A percentile compares a stretch with the other conserved stretches of the same genome.
phyloP scores from a whole-genome alignment of 2,113 vertebrate species.

The Sisor rabdophorus region DNA sequence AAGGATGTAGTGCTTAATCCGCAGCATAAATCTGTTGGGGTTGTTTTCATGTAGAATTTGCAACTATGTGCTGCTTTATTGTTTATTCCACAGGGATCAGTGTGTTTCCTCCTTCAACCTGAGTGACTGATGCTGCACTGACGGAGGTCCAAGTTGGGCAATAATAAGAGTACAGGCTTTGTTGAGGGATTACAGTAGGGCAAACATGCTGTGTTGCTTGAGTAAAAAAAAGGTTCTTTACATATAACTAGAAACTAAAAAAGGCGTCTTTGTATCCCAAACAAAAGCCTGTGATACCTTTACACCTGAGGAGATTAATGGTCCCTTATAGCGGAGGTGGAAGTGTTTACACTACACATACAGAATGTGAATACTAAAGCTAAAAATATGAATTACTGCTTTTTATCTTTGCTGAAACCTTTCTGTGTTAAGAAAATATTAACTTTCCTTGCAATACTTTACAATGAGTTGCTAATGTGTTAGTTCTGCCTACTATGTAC shows the following conservation, averaged over 20 bases:
- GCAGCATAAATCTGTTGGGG: not conserved
- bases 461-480: not conserved
- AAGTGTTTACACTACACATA: conserved; percentile 13
- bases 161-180: conserved; percentile 21
- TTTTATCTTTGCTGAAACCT: not conserved
- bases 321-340: not conserved
- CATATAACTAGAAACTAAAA: conserved; percentile 22
- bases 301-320: conserved; percentile 38
- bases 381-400: conserved; percentile 13
- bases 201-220: conserved; percentile 41
- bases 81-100: not conserved
- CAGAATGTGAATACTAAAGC: conserved; percentile 10
- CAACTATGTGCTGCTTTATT: not conserved
- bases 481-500: not conserved
- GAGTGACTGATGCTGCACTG: conserved; percentile 3
- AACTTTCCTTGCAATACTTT: not conserved
- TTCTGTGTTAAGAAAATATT: conserved; percentile 9
- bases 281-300: conserved; percentile 46
- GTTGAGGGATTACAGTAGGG: conserved; percentile 41
- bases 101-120: not conserved
- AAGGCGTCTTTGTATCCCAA: conserved; percentile 43
- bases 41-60: not conserved
- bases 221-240: conserved; percentile 22
- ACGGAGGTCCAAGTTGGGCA: conserved; percentile 38
- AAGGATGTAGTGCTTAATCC: no score